Conservation (phyloP, 2,113 vertebrate species). For the Leucosticte australis region DNA sequence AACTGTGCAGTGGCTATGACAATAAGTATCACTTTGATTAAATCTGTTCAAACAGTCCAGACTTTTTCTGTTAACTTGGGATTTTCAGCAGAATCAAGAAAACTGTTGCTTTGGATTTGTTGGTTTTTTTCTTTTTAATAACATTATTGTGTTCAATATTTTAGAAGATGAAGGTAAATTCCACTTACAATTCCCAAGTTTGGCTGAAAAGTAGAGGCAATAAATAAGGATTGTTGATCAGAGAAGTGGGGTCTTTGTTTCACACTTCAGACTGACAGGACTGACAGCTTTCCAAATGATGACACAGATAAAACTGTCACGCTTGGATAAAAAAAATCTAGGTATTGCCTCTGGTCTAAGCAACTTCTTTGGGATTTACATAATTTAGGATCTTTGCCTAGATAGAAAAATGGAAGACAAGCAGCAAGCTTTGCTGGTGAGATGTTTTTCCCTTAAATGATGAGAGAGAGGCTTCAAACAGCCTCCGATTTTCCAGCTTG, state of each 20-base stretch:
- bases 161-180: neutral
- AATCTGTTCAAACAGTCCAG: neutral
- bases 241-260: neutral
- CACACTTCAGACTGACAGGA: neutral
- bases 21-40: neutral
- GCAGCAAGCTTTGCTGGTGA: neutral
- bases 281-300: neutral
- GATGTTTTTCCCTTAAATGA: neutral
- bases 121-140: neutral
- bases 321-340: neutral
- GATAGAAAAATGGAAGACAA: neutral
- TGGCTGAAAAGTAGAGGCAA: neutral
- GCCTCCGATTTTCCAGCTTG: neutral
- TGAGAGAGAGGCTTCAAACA: neutral
- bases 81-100: neutral
- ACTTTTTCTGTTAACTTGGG: neutral
- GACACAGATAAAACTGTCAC: neutral
- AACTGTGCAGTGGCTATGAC: neutral
- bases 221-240: neutral
- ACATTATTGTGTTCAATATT: neutral
- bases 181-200: neutral
- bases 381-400: neutral
- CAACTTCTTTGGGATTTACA: neutral
- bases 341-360: neutral
- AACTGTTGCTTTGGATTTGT: neutral